Evolutionary conservation across 2,797 vertebrate species (phyloP), one percentile per base, ranked within the genome.

Genomic region (Cyprinodon diabolis): DNA sequence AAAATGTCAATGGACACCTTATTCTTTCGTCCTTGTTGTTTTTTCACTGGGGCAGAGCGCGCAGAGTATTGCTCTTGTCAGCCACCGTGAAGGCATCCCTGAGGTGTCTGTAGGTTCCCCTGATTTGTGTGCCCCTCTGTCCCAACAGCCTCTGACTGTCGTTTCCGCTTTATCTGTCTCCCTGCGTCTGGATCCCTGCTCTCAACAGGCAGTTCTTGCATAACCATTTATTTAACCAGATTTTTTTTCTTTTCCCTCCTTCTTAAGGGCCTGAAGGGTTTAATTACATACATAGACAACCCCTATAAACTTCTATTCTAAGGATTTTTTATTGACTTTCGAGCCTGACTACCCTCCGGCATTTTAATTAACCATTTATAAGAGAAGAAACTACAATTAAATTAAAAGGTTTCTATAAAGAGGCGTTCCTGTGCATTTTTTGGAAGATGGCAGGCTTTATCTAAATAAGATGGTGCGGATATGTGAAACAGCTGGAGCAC

Each of bases 201-300:
- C 96, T 95, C 96, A 96, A 96, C 96, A 96, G 95, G 96, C 94
- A 87, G 83, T 93, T 95, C 96, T 97, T 96, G 96, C 96, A 96
- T 96, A 96, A 96, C 95, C 96, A 97, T 97, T 97, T 97, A 96
- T 97, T 97, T 95, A 94, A 96, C 96, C 94, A 95, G 96, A 95
- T 96, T 88, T 63, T 73, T 70, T 88, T 80, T 80, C 63, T n/a
- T 7, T 17, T 54, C 68, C 35, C 37, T 6, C 51, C 48, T 71
- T 96, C 95, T 95, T 52, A 96, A 96, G 95, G 92, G 96, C 96
- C 96, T 96, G 95, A 95, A 97, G 96, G 97, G 96, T 97, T 97
- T 98, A 97, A 99, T 98, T 98, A 98, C 96, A 95, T 96, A 95
- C 96, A 97, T 96, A 97, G 96, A 97, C 96, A 96, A 96, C 95